Evolutionary conservation across 92 coral and sea anemone species (phyloP).

Genomic region (Scolanthus callimorphus): DNA sequence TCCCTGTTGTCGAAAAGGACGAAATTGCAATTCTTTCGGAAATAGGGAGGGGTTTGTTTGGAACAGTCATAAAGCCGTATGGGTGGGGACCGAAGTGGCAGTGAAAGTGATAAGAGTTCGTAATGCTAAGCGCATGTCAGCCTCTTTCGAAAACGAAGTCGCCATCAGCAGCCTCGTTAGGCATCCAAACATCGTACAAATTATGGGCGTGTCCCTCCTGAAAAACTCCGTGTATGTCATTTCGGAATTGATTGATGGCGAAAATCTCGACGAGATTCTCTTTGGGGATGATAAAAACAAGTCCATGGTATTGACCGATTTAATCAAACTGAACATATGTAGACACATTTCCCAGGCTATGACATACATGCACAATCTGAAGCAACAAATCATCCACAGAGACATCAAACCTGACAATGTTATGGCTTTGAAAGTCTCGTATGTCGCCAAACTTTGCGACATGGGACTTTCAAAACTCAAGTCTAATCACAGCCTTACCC

Average conservation of each 20-base stretch:
- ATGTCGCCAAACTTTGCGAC: slow-evolving; percentile 43
- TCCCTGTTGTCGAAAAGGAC: slow-evolving; percentile 36
- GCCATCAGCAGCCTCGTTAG: slow-evolving; percentile 39
- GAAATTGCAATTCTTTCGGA: slow-evolving; percentile 36
- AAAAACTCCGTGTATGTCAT: slow-evolving; percentile 50
- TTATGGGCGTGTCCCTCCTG: slow-evolving; percentile 45
- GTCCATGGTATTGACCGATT: slow-evolving; percentile 1
- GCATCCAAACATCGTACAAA: slow-evolving; percentile 65
- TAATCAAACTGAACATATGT: slow-evolving; percentile 4
- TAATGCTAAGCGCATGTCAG: slow-evolving; percentile 27
- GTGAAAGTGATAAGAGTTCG: slow-evolving; percentile 42
- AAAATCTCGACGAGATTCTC: slow-evolving; percentile 26
- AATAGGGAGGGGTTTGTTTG: slow-evolving; percentile 58
- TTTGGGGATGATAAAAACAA: slow-evolving; percentile 14
- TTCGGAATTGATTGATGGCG: slow-evolving; percentile 29
- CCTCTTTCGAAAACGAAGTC: slow-evolving; percentile 36
- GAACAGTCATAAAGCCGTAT: slow-evolving; percentile 57
- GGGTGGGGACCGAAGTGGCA: slow-evolving; percentile 72
- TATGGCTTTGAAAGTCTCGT: slow-evolving; percentile 23
- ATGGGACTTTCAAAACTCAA: slow-evolving; percentile 35
- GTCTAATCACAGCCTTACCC: slow-evolving; percentile 19
- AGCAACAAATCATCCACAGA: slow-evolving; percentile 50
- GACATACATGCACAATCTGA: slow-evolving; percentile 43
- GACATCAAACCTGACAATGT: slow-evolving; percentile 72
- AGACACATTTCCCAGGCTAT: slow-evolving; percentile 42